Percentiles rank a stretch among this genome's conserved stretches.
These are phyloP conservation scores for Suncus etruscus DNA, from an alignment of 2,113 vertebrate genomes.

Conservation along the genomic window DNA sequence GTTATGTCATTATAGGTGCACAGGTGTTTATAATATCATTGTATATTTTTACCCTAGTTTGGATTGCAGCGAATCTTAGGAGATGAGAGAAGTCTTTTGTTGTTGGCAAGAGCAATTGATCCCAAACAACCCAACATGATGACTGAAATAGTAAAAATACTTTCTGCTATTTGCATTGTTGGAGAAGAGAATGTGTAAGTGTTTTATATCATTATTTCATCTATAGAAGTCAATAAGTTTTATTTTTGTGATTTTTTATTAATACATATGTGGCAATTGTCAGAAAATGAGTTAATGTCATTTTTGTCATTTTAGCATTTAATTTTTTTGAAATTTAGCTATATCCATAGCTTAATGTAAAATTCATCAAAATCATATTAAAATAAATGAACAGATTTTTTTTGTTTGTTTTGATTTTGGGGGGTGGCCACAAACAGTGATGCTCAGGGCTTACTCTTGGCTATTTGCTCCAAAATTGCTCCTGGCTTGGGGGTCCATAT, in stretches of 20 bases:
- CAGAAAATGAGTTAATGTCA: too few relatives aligned
- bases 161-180: constrained; percentile 97
- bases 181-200: constrained; percentile 98
- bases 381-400: constrained; percentile 4
- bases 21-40: constrained; percentile 33
- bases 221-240: constrained; percentile 12
- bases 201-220: constrained; percentile 9
- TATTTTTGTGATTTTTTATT: constrained; percentile 27
- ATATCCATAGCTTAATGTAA: constrained; percentile 3
- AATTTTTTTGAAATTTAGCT: neutral
- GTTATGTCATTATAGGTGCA: neutral
- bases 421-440: too few relatives aligned
- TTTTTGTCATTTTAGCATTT: constrained; percentile 7
- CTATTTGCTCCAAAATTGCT: too few relatives aligned
- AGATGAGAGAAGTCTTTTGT: constrained; percentile 94
- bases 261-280: neutral
- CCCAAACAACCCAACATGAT: constrained; percentile 97
- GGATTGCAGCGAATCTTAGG: constrained; percentile 96
- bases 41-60: constrained; percentile 87
- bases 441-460: too few relatives aligned
- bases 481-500: too few relatives aligned
- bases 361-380: constrained; percentile 45
- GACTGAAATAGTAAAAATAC: constrained; percentile 98
- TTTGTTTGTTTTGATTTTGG: too few relatives aligned
- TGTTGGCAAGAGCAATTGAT: constrained; percentile 95